Base-by-base conservation (phyloP, 2,113 vertebrate species). In the Trogon melanurus region DNA sequence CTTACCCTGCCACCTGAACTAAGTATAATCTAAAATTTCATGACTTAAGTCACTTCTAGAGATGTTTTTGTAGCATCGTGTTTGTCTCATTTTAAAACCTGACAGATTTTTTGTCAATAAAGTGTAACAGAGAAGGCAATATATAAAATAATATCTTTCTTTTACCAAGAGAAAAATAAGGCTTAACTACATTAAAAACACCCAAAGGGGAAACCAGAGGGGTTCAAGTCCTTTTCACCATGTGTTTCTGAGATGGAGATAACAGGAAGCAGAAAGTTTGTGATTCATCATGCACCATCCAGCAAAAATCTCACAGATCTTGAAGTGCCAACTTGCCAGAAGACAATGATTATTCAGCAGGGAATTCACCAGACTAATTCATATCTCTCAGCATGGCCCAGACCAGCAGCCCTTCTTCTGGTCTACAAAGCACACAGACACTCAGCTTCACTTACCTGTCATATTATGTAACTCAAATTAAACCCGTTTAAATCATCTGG, bases 391-490 rank as follows among this genome's bases (percentile, higher is more conserved):
- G 47, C 56, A 69, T 84, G 72, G 89, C 84, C 83, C 56, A 83
- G 10, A 69, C 89, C 62, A 73, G 36, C 47, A 89, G n/a, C 18
- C 72, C 18, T 9, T 88, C 30, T 73, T 62, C 60, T 76, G 72
- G 71, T 76, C 76, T 74, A 16, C 64, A 84, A 75, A 53, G 51
- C n/a, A 70, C 47, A 18, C 6, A 70, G 8, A 62, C 64, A 23
- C 51, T 91, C 69, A 76, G 27, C 47, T 91, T 78, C 64, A 78
- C 47, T 65, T 71, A 80, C 54, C 17, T 13, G n/a, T 74, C 69
- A 73, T 32, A 80, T 65, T 88, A 83, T 16, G 60, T 76, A 95
- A 91, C 41, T 72, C 67, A 88, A 48, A 82, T 93, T 76, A 93
- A 86, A 36, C 76, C 74, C 30, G 9, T 70, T 38, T 81, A 61